A percentile compares a stretch with the other conserved stretches of the same genome.
These are phyloP conservation scores for Phoenicopterus ruber DNA, from an alignment of 2,113 vertebrate species.

Conservation along the genomic window DNA sequence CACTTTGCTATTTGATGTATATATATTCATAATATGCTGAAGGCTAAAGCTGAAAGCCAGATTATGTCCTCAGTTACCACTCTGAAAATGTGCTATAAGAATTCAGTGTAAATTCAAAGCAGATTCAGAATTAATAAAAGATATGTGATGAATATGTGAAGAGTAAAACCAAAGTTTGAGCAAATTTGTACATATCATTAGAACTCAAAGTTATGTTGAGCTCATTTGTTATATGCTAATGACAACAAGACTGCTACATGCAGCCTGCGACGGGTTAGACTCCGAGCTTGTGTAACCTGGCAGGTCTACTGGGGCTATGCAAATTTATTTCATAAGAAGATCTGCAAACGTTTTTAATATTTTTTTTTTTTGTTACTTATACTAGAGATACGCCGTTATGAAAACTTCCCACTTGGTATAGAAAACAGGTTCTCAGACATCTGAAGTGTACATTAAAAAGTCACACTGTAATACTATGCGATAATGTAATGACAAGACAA, in stretches of 20 bases:
- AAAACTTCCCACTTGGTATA: background rate
- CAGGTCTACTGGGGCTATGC: background rate
- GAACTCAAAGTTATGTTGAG: background rate
- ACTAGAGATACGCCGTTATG: background rate
- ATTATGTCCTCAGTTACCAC: background rate
- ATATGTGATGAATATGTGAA: background rate
- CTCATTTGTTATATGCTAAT: background rate
- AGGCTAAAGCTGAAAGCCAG: background rate
- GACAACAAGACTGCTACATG: background rate
- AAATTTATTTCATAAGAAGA: background rate
- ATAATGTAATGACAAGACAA: background rate
- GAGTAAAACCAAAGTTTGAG: background rate
- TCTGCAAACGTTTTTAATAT: background rate
- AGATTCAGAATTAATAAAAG: background rate
- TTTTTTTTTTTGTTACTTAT: background rate
- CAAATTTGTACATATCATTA: background rate
- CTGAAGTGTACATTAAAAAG: background rate
- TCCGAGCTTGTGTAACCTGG: background rate
- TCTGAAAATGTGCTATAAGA: background rate
- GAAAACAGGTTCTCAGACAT: background rate
- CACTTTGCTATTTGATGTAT: background rate
- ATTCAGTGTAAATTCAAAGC: background rate
- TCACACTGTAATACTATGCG: background rate
- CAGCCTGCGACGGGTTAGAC: background rate
- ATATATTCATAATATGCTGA: background rate